Percentiles rank a stretch among this genome's conserved stretches.
These are phyloP conservation scores for Peromyscus polionotus DNA, from an alignment of 2,113 vertebrate species.

Conservation along the genomic window DNA sequence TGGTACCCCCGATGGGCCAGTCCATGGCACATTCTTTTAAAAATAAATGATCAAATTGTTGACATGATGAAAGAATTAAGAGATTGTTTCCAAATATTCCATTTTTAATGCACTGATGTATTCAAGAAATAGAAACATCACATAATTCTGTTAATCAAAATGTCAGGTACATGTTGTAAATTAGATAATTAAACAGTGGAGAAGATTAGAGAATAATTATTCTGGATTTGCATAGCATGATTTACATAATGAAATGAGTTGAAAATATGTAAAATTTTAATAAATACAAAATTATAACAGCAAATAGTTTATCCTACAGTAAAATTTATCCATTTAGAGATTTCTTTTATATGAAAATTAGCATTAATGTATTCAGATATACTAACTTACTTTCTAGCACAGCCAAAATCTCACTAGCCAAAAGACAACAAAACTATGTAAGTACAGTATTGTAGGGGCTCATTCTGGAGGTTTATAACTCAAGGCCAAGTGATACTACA, in stretches of 20 bases:
- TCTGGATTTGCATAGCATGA: neutral
- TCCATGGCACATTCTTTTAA: neutral
- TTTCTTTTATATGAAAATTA: neutral
- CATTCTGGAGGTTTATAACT: neutral
- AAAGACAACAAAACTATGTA: neutral
- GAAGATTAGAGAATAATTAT: neutral
- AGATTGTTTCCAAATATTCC: neutral
- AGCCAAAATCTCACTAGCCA: neutral
- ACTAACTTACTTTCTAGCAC: neutral
- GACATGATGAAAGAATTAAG: neutral
- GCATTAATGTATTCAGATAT: neutral
- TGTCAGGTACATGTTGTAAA: neutral
- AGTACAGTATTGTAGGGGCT: fast-evolving
- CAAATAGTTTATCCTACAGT: neutral
- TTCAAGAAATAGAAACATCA: conserved; percentile 40
- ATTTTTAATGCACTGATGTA: neutral
- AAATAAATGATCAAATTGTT: neutral
- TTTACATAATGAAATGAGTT: neutral
- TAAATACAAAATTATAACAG: neutral
- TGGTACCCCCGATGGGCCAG: too few relatives aligned
- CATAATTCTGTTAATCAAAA: neutral
- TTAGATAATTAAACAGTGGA: neutral
- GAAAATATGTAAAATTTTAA: neutral
- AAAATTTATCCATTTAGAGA: conserved; percentile 14
- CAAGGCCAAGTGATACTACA: neutral